Evolutionary conservation across 2,888 invertebrate species (phyloP).

Genomic region (Nymphalis polychloros): DNA sequence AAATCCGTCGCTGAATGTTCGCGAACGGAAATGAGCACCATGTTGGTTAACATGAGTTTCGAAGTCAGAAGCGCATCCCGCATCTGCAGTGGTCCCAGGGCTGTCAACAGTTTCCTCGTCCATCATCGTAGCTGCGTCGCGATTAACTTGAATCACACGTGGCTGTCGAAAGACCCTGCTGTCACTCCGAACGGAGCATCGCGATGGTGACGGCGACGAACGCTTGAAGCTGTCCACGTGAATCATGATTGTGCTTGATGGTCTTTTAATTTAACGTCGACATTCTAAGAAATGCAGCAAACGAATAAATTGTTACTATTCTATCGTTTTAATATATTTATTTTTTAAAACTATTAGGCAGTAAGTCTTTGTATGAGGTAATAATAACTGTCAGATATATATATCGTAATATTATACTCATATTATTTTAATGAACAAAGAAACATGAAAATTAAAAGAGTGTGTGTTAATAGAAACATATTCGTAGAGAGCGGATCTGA

Average conservation of each 20-base stretch:
- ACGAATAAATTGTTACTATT: not conserved
- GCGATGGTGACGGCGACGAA: slow-evolving; percentile 76
- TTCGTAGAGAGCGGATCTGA: slow-evolving; percentile 7
- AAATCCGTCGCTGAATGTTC: slow-evolving; percentile 78
- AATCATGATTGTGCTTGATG: slow-evolving; percentile 57
- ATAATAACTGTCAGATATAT: not conserved
- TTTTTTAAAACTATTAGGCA: not conserved
- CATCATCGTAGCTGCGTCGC: slow-evolving; percentile 78
- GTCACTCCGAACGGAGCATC: slow-evolving; percentile 74
- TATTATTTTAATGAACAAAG: slow-evolving; percentile 1
- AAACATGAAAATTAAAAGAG: slow-evolving; percentile 6
- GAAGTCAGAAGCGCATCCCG: slow-evolving; percentile 53
- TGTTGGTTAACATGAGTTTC: slow-evolving; percentile 59
- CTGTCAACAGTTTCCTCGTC: slow-evolving; percentile 58
- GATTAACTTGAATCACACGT: slow-evolving; percentile 76
- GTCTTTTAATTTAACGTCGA: slow-evolving; percentile 19
- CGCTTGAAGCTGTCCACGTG: slow-evolving; percentile 73
- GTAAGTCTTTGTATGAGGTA: not conserved
- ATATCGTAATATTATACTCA: not conserved
- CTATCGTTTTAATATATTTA: not conserved
- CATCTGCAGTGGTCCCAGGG: slow-evolving; percentile 39
- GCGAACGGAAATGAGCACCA: slow-evolving; percentile 69
- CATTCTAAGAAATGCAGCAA: slow-evolving; percentile 31
- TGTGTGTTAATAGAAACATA: slow-evolving; percentile 12
- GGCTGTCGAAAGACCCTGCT: slow-evolving; percentile 72